phyloP scores from a whole-genome alignment of 2,113 vertebrate genomes.

The Pomatostomus ruficeps region DNA sequence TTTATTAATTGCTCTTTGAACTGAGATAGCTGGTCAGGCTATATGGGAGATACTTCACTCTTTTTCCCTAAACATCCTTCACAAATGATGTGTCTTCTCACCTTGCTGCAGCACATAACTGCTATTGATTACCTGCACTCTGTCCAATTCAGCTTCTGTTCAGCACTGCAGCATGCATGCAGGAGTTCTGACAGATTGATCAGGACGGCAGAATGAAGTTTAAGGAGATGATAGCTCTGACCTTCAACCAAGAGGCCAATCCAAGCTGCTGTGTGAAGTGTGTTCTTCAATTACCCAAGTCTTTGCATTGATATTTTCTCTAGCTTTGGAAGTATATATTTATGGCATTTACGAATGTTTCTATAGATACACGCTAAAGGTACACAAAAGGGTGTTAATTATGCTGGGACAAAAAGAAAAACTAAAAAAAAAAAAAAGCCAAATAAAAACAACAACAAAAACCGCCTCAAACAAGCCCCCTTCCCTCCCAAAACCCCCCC shows the following conservation, averaged over 20 bases:
- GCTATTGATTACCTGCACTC: neutral
- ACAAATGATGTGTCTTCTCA: neutral
- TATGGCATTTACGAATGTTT: neutral
- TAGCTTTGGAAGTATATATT: neutral
- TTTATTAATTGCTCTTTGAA: neutral
- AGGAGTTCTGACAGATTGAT: neutral
- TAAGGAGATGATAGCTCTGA: neutral
- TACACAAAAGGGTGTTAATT: neutral
- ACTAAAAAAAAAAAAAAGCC: too few relatives aligned
- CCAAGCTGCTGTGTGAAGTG: neutral
- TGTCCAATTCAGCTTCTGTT: neutral
- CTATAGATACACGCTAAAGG: neutral
- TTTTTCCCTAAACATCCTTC: neutral
- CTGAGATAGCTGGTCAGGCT: neutral
- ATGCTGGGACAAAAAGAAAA: neutral
- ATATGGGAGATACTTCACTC: neutral
- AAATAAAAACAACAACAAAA: neutral
- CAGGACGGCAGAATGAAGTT: neutral
- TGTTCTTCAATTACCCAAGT: neutral
- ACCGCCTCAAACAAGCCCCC: fast-evolving
- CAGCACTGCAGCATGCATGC: neutral
- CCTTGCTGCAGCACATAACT: neutral
- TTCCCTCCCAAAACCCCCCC: neutral
- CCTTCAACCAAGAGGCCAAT: neutral
- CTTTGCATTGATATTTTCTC: neutral